A percentile compares a stretch with the other conserved stretches of the same genome.
phyloP scores from a whole-genome alignment of 2,113 vertebrate genomes.

The Upupa epops region DNA sequence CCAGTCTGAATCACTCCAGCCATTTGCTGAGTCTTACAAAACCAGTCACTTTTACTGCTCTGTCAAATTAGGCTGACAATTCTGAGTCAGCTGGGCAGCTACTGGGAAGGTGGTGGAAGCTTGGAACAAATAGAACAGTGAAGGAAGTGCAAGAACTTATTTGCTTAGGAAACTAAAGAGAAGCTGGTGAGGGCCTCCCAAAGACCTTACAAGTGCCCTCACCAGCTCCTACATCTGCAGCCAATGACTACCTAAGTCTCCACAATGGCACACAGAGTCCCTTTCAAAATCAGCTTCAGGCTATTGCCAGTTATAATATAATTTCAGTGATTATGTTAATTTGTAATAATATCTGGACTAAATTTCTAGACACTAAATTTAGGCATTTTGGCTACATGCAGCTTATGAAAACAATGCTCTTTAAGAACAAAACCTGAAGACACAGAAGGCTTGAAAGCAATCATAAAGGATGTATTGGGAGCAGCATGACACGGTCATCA shows the following conservation, averaged over 20 bases:
- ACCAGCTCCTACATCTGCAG: not conserved
- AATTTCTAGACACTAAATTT: not conserved
- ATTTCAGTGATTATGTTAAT: not conserved
- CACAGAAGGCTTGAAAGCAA: not conserved
- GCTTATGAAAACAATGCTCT: not conserved
- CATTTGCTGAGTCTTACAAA: not conserved
- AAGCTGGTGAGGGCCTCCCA: not conserved
- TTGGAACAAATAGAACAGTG: not conserved
- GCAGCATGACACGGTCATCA: not conserved
- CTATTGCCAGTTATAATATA: not conserved
- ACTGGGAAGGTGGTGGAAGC: not conserved
- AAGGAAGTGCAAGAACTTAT: not conserved
- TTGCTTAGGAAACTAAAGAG: not conserved
- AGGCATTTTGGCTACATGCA: not conserved
- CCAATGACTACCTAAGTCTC: not conserved
- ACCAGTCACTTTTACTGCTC: not conserved
- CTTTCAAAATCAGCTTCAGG: not conserved
- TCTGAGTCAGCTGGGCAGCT: not conserved
- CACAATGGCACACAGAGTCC: not conserved
- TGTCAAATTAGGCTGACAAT: not conserved
- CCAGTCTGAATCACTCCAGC: not conserved
- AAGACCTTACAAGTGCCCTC: not conserved
- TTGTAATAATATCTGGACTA: not conserved
- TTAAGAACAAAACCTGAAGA: not conserved
- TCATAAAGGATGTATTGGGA: not conserved